Evolutionary conservation across 2,797 vertebrate species (phyloP).

Genomic region (Ceryle rudis): DNA sequence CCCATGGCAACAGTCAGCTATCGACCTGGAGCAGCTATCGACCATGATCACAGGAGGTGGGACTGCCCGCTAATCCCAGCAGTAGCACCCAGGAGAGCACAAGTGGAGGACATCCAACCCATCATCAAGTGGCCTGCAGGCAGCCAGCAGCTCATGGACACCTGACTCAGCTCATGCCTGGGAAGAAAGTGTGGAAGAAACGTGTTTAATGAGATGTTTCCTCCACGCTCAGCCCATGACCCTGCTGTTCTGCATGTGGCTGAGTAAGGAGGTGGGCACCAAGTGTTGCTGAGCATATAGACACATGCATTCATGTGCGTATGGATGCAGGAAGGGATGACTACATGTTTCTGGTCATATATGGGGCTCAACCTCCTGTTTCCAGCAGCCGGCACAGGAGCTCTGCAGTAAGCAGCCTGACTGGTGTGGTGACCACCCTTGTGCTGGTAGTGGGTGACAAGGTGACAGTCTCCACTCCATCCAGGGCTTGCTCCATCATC

Average conservation of each 20-base stretch:
- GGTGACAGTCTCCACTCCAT: not conserved
- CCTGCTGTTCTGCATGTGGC: accelerated
- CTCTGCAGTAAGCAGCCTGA: not conserved
- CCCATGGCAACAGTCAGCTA: not conserved
- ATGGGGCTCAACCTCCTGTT: not conserved
- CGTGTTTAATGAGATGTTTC: not conserved
- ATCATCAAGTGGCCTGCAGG: accelerated
- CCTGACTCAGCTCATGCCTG: not conserved
- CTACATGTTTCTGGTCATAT: not conserved
- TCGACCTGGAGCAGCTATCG: not conserved
- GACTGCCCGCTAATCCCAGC: not conserved
- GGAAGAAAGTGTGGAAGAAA: not conserved
- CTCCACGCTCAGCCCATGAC: not conserved
- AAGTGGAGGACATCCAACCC: not conserved
- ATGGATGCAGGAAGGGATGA: not conserved
- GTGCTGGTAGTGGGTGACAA: not conserved
- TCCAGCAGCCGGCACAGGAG: not conserved
- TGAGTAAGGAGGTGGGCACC: not conserved
- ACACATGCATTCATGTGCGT: accelerated
- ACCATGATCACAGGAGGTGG: not conserved
- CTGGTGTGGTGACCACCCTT: not conserved
- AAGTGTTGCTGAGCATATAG: accelerated
- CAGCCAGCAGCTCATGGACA: not conserved
- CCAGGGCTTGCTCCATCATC: not conserved
- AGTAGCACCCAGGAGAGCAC: not conserved